Evolutionary conservation across 2,113 vertebrate genomes (phyloP), one percentile per base, ranked within the genome.

Genomic region (Psittacus erithacus): DNA sequence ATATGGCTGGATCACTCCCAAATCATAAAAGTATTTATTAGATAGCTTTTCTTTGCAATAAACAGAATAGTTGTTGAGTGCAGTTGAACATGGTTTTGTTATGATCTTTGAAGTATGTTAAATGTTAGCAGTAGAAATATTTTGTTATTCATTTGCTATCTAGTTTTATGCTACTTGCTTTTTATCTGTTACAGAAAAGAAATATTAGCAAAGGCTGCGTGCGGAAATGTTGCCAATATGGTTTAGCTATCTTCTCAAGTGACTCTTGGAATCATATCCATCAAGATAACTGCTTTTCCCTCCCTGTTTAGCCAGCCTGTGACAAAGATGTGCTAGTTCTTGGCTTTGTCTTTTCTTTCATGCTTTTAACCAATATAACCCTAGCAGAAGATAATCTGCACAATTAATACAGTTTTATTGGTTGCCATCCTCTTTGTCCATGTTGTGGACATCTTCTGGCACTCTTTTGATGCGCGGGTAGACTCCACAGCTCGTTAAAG

Each of bases 81-180:
- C 4, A 55, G 33, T 16, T 50, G 55, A 78, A 88, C 9, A 22
- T 39, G 33, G 67, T 25, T 93, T 86, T 74, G 53, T 76, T 94
- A 59, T 13, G 16, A 46, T 91, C 67, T 84, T 89, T 84, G 80
- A 82, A 89, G 62, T 18, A 64, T 64, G 33, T 28, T 82, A 64
- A 81, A 55, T 64, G 47, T 67, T 88, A 75, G 18, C 23, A 86
- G 64, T 17, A 82, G 65, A 86, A 86, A 67, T 68, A 55, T 74
- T 93, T 88, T 70, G 65, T 77, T 86, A 22, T 75, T 92, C 0
- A 83, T 84, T 95, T 92, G 46, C 83, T 92, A 91, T 91, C 55
- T 64, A 28, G 69, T 67, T 86, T 84, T 86, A 63, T 88, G 33
- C 50, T 84, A 29, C 60, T 82, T 89, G 68, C 12, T 92, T 95